phyloP scores from a whole-genome alignment of 2,888 invertebrate genomes.

The Andrena hattorfiana region DNA sequence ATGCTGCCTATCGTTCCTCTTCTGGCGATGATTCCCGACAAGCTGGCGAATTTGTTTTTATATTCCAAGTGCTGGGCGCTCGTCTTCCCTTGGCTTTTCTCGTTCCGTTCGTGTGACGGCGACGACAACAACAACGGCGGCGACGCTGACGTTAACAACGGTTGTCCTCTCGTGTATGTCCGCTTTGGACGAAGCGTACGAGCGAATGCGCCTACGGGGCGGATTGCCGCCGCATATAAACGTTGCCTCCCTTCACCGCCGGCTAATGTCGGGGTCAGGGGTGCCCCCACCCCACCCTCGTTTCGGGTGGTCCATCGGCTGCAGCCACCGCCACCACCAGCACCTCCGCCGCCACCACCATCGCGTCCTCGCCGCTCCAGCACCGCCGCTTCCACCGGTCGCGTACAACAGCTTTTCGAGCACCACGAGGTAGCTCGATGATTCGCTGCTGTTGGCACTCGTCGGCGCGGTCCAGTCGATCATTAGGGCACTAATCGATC shows the following conservation, averaged over 20 bases:
- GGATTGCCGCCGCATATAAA: constrained; percentile 84
- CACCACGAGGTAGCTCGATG: constrained; percentile 26
- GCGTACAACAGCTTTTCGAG: constrained; percentile 41
- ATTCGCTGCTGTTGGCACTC: not conserved
- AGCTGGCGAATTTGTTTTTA: not conserved
- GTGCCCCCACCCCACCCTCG: constrained; percentile 82
- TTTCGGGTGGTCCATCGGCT: constrained; percentile 80
- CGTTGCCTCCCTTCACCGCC: constrained; percentile 85
- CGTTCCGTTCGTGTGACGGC: constrained; percentile 45
- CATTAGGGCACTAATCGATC: not conserved
- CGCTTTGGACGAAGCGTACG: constrained; percentile 84
- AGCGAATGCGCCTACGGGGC: constrained; percentile 85
- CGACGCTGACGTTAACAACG: constrained; percentile 43
- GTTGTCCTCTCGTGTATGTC: constrained; percentile 72
- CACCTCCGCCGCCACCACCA: constrained; percentile 44
- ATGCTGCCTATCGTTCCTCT: not conserved
- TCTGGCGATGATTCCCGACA: not conserved
- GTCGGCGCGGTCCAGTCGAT: not conserved
- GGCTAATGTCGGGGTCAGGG: constrained; percentile 82
- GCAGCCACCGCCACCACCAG: constrained; percentile 57
- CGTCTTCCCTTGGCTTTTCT: constrained; percentile 19
- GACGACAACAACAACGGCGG: constrained; percentile 54
- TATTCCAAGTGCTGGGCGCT: constrained; percentile 32
- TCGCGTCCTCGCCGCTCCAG: constrained; percentile 31
- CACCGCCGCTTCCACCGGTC: constrained; percentile 70